Percentiles rank a stretch among this genome's conserved stretches.
Evolutionary conservation across 2,888 invertebrate genomes (phyloP).

Genomic region (Oscheius sp.): DNA sequence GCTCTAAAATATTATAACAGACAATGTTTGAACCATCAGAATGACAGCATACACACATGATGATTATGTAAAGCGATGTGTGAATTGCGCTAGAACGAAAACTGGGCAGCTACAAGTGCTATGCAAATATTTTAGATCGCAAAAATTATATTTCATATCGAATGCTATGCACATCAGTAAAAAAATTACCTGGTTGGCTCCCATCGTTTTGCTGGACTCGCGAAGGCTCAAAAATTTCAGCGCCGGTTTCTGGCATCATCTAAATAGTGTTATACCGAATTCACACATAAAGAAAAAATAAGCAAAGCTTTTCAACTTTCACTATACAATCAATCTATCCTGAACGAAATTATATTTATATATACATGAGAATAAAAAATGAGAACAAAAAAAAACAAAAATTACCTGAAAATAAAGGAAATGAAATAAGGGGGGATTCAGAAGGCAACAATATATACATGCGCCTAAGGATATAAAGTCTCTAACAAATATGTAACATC

Average conservation of each 20-base stretch:
- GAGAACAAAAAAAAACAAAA: conserved; percentile 3
- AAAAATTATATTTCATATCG: neutral
- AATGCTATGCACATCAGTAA: too few species aligned
- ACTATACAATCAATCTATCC: neutral
- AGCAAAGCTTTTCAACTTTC: neutral
- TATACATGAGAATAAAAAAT: conserved; percentile 7
- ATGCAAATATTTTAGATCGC: neutral
- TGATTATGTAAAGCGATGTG: neutral
- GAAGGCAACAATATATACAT: conserved; percentile 22
- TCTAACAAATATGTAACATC: neutral
- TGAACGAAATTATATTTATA: conserved; percentile 6
- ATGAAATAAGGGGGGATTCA: conserved; percentile 4
- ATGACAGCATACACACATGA: neutral
- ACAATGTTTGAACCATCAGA: conserved; percentile 9
- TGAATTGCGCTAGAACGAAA: neutral
- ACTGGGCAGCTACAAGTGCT: conserved; percentile 19
- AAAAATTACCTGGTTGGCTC: neutral
- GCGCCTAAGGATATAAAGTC: neutral
- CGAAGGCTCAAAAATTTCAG: conserved; percentile 14
- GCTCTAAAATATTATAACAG: neutral
- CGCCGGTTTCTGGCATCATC: conserved; percentile 12
- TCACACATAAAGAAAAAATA: conserved; percentile 8
- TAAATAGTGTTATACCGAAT: neutral
- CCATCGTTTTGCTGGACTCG: neutral
- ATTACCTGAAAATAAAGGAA: conserved; percentile 11